phyloP scores from a whole-genome alignment of 2,888 invertebrate species.

The Eulithis prunata region DNA sequence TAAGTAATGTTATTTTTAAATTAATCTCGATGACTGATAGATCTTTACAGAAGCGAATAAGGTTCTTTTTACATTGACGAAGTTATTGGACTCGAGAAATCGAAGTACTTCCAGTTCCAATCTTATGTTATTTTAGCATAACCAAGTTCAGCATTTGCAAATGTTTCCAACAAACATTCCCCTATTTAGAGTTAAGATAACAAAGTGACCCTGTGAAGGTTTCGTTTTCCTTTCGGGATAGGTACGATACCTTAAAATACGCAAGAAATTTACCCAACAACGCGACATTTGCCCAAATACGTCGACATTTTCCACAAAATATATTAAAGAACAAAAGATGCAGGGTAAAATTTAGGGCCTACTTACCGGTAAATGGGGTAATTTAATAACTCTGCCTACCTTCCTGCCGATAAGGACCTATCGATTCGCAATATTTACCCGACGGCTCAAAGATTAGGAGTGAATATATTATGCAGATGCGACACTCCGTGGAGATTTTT shows the following conservation, averaged over 20 bases:
- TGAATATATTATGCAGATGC: constrained; percentile 34
- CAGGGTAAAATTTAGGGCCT: constrained; percentile 40
- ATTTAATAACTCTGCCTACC: constrained; percentile 65
- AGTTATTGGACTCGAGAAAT: no score
- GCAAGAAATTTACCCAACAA: constrained; percentile 17
- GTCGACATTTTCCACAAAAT: constrained; percentile 28
- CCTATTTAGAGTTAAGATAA: constrained; percentile 4
- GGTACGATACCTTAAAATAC: constrained; percentile 1
- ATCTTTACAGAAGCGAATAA: no score
- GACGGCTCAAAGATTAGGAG: constrained; percentile 47
- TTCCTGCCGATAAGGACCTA: constrained; percentile 59
- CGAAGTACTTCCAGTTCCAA: not conserved
- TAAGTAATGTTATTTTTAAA: no score
- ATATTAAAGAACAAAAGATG: constrained; percentile 43
- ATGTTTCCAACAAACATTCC: not conserved
- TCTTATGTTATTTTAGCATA: not conserved
- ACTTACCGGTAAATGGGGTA: constrained; percentile 54
- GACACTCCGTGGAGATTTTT: constrained; percentile 26
- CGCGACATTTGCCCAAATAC: constrained; percentile 22
- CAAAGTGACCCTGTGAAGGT: constrained; percentile 1
- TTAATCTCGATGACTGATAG: no score
- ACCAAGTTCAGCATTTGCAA: not conserved
- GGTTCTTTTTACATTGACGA: no score
- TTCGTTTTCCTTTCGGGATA: constrained; percentile 1
- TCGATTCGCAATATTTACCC: constrained; percentile 72